A percentile compares a stretch with the other conserved stretches of the same genome.
These are phyloP conservation scores for Sebastes nivosus DNA, from an alignment of 2,797 vertebrate species.

Conservation along the genomic window DNA sequence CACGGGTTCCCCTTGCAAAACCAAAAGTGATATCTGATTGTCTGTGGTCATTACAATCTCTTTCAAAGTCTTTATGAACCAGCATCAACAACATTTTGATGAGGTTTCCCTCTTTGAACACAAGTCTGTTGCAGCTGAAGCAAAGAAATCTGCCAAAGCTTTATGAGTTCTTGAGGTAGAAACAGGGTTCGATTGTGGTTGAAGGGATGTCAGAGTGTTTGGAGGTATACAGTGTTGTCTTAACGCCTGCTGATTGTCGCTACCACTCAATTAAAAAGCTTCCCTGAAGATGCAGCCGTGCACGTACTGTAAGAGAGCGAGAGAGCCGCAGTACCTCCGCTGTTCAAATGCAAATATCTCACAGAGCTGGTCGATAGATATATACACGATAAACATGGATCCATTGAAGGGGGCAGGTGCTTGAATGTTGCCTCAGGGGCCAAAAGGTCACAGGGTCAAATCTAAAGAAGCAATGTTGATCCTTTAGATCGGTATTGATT, in stretches of 20 bases:
- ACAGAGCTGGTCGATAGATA: constrained; percentile 58
- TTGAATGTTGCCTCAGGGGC: constrained; percentile 61
- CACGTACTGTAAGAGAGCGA: background rate
- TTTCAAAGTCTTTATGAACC: constrained; percentile 28
- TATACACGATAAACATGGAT: constrained; percentile 66
- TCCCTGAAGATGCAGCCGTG: constrained; percentile 53
- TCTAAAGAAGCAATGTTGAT: constrained; percentile 69
- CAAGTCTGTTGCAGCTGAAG: constrained; percentile 11
- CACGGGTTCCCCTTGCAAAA: constrained; percentile 2
- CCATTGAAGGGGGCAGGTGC: constrained; percentile 56
- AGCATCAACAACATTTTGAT: constrained; percentile 4
- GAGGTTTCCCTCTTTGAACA: constrained; percentile 5
- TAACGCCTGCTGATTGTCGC: constrained; percentile 73
- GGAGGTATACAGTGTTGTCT: constrained; percentile 63
- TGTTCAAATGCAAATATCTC: constrained; percentile 70
- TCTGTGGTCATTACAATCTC: constrained; percentile 55
- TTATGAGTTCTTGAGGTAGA: constrained; percentile 70
- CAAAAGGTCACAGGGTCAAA: constrained; percentile 72
- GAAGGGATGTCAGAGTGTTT: constrained; percentile 57
- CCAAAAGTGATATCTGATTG: constrained; percentile 56
- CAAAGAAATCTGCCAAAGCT: constrained; percentile 28
- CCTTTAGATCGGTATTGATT: constrained; percentile 73
- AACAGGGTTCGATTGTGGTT: constrained; percentile 32
- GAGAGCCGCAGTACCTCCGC: constrained; percentile 53
- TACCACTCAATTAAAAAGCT: constrained; percentile 53